Base-by-base conservation (phyloP, 2,888 invertebrate genomes). In the Camponotus fellah region DNA sequence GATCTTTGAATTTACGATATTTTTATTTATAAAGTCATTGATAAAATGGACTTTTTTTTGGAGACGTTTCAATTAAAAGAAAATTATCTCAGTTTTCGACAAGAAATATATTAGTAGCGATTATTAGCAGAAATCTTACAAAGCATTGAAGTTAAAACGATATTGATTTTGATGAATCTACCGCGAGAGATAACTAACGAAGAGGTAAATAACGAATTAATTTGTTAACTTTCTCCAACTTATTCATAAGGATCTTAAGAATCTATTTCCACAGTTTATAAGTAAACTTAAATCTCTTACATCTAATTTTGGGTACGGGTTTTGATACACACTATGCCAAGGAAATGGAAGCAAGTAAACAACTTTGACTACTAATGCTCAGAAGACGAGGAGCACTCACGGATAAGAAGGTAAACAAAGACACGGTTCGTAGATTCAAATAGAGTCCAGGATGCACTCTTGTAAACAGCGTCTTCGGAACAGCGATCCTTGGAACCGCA, bases 391-490 rank as follows among this genome's bases (percentile, higher is more conserved):
- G 8, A 79, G 79, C 72, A 80, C 46, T 77, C 68, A 32, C 56
- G 40, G 77, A 72, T 72, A 72, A 72, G 72, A 60, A 80, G 72
- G 71, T 72, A 80, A 80, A 80, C 79, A 46, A 46, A 72, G 79
- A 60, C 43, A 46, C 79, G 56, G 53, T 43, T 56, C 34, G 34
- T 9, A 37, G 26, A 60, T 71, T 46, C 46, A 72, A 60, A 60
- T 46, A 60, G 72, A 60, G 79, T 60, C 79, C 60, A 72, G 37
- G 72, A 60, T 80, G 46, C 72, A 62, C 46, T 46, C 21, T 58
- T 72, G 79, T 37, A 80, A 80, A 80, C 79, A 80, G 46, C 60
- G 34, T 69, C 46, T 58, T 53, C 3, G 53, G 53, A 53, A 53
- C 53, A 53, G 53, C 32, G 77, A 77, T 56, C 69, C 62, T 68